Conservation (phyloP, 2,113 vertebrate genomes). For the Sphyrna mokarran region DNA sequence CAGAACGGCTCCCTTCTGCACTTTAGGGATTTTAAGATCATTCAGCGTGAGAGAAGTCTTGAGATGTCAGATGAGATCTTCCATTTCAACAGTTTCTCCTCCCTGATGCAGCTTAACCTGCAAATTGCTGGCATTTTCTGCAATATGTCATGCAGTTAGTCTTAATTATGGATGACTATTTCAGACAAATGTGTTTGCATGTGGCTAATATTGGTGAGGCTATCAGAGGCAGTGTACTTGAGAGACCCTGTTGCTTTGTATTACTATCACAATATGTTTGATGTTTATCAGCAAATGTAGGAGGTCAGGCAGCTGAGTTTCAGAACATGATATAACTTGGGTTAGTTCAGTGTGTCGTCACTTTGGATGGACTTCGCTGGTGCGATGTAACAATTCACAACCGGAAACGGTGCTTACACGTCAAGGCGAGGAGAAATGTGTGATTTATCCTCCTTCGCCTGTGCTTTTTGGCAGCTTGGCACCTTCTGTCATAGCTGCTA, state of each 20-base stretch:
- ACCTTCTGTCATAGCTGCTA: background rate
- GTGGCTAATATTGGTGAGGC: background rate
- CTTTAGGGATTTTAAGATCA: background rate
- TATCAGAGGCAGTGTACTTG: background rate
- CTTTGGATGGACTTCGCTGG: background rate
- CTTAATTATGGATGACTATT: background rate
- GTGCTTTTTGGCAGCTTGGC: background rate
- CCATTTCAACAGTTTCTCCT: background rate
- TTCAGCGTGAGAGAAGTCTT: background rate
- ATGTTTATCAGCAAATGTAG: background rate
- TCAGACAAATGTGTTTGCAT: background rate
- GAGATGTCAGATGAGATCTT: background rate
- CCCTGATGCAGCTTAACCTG: background rate
- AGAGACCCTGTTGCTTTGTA: background rate
- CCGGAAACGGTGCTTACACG: background rate
- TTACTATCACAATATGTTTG: background rate
- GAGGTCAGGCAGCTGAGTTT: background rate
- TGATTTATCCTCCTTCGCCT: background rate
- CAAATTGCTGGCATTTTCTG: background rate
- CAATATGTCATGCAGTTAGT: background rate
- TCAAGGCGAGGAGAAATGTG: background rate
- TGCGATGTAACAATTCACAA: background rate
- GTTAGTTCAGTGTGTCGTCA: background rate
- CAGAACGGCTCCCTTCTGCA: too few species aligned
- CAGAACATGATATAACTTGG: background rate